Conservation (phyloP, 1,140 invertebrate genomes). For the Hycleus cichorii region DNA sequence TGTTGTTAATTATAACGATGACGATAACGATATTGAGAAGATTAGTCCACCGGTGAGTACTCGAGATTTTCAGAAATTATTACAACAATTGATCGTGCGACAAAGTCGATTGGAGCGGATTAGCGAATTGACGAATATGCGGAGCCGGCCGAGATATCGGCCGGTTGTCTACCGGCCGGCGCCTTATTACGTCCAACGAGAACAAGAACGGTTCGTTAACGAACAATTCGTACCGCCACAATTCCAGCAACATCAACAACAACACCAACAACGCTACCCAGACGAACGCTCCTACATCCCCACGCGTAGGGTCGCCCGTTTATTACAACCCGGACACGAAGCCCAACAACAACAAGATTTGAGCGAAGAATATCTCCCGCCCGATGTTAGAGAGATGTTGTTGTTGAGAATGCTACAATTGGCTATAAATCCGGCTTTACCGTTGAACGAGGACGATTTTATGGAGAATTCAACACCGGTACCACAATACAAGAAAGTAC, state of each 20-base stretch:
- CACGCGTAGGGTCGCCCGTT: not conserved
- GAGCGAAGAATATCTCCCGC: constrained; percentile 53
- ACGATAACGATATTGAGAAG: constrained; percentile 31
- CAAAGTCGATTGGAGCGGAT: constrained; percentile 48
- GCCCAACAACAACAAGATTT: constrained; percentile 34
- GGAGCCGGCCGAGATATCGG: constrained; percentile 24
- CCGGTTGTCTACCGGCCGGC: constrained; percentile 19
- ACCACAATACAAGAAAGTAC: constrained; percentile 42
- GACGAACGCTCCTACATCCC: constrained; percentile 8
- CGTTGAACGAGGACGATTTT: constrained; percentile 36
- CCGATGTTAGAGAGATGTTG: constrained; percentile 58
- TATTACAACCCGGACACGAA: constrained; percentile 21
- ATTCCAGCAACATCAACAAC: constrained; percentile 4
- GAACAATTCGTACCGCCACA: constrained; percentile 2
- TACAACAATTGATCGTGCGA: constrained; percentile 49
- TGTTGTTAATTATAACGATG: constrained; percentile 12
- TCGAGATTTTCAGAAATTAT: constrained; percentile 49
- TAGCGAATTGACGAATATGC: constrained; percentile 26
- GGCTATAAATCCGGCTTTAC: constrained; percentile 56
- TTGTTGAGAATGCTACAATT: constrained; percentile 61
- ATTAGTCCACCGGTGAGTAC: constrained; percentile 48
- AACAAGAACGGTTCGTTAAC: constrained; percentile 8
- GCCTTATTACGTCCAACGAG: constrained; percentile 19
- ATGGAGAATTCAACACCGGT: constrained; percentile 31
- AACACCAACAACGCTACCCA: constrained; percentile 8